Percentiles rank a stretch among this genome's conserved stretches.
These are phyloP conservation scores for Formica selysi DNA, from an alignment of 1,140 invertebrate species.

Conservation along the genomic window DNA sequence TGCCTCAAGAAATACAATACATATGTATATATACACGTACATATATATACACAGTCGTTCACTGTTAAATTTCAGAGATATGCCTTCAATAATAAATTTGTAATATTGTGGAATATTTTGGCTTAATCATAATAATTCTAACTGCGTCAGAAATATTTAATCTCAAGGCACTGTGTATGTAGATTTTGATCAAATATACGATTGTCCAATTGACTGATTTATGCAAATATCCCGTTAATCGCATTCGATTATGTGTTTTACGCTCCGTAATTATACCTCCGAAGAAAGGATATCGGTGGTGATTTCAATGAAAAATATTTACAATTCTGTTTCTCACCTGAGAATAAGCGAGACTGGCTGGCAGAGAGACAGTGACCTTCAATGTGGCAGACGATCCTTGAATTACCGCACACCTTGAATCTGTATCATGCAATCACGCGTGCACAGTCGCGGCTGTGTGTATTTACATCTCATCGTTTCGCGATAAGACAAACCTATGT, in stretches of 20 bases:
- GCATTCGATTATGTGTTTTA: constrained; percentile 12
- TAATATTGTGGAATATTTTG: neutral
- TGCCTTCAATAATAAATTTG: constrained; percentile 2
- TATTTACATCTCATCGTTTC: constrained; percentile 2
- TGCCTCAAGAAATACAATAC: neutral
- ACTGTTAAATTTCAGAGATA: neutral
- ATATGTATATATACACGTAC: neutral
- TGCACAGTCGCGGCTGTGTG: constrained; percentile 32
- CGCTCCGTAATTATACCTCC: neutral
- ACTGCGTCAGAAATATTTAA: neutral
- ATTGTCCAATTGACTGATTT: constrained; percentile 15
- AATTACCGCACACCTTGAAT: constrained; percentile 35
- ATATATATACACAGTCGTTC: constrained; percentile 1
- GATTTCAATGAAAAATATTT: constrained; percentile 51
- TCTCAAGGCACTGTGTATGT: neutral
- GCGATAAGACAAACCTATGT: constrained; percentile 22
- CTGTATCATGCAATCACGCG: constrained; percentile 36
- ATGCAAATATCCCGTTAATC: neutral
- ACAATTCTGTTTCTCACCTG: constrained; percentile 43
- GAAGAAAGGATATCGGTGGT: constrained; percentile 22
- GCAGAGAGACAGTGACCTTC: constrained; percentile 21
- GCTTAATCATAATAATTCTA: constrained; percentile 29
- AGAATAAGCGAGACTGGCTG: constrained; percentile 24
- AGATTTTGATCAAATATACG: constrained; percentile 12
- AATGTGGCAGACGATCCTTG: constrained; percentile 14